A percentile compares a stretch with the other conserved stretches of the same genome.
Conservation (phyloP, 2,888 invertebrate genomes). For the Scotopteryx bipunctaria region DNA sequence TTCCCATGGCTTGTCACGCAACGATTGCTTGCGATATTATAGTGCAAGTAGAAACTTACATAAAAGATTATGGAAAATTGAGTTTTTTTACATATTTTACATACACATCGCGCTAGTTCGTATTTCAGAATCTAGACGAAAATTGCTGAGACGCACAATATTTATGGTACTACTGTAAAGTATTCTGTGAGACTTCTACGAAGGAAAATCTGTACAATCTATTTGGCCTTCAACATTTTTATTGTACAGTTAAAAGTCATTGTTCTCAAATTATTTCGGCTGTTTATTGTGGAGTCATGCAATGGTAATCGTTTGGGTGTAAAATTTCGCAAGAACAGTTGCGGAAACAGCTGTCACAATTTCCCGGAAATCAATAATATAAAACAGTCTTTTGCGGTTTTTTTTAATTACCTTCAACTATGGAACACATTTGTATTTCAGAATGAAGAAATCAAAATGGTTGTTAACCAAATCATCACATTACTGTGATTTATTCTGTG, state of each 20-base stretch:
- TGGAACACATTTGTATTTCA: no score
- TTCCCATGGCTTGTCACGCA: conserved; percentile 38
- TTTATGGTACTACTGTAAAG: no score
- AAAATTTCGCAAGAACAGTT: conserved; percentile 22
- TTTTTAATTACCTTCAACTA: no score
- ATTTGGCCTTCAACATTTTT: conserved; percentile 16
- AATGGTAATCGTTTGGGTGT: conserved; percentile 19
- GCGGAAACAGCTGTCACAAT: conserved; percentile 17
- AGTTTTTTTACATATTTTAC: conserved; percentile 1
- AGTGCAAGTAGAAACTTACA: no score
- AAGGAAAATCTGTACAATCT: no score
- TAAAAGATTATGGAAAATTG: conserved; percentile 18
- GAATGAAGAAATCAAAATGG: no score
- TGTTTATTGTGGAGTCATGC: conserved; percentile 33
- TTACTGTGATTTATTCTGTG: background rate
- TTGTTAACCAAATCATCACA: no score
- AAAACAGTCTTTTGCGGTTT: no score
- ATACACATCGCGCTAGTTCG: no score
- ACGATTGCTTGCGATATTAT: conserved; percentile 10
- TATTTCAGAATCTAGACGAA: no score
- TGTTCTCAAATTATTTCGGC: conserved; percentile 41
- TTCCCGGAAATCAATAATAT: conserved; percentile 10
- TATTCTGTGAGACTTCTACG: no score
- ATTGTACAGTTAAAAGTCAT: conserved; percentile 39
- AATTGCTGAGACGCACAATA: no score